These are phyloP conservation scores for Hemicentrotus pulcherrimus DNA, from an alignment of 35 echinoderm and acorn worm genomes.

Conservation along the genomic window DNA sequence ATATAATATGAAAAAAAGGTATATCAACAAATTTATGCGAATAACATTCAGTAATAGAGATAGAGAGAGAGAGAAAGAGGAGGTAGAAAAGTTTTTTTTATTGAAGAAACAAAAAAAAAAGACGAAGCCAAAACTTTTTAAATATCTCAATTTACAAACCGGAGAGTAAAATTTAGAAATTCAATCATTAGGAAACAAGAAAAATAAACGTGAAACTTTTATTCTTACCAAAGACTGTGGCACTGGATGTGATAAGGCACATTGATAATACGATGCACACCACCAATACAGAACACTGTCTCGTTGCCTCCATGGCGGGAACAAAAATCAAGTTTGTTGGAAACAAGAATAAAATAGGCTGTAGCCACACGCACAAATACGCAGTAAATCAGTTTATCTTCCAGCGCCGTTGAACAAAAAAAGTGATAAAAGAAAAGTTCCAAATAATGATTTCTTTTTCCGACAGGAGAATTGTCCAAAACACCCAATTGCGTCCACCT, in stretches of 20 bases:
- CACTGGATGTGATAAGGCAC: slow-evolving; percentile 52
- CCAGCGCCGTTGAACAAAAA: background rate
- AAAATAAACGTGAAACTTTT: background rate
- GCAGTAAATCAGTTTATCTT: background rate
- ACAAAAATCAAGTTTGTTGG: slow-evolving; percentile 15
- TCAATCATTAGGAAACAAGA: background rate
- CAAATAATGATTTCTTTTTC: background rate
- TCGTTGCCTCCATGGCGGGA: slow-evolving; percentile 32
- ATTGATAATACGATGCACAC: slow-evolving; percentile 35
- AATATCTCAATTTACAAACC: too few relatives aligned
- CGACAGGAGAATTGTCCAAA: background rate
- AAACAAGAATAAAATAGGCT: background rate
- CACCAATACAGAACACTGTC: background rate
- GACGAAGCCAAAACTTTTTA: too few relatives aligned
- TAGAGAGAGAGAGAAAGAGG: too few relatives aligned
- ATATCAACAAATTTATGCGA: too few relatives aligned
- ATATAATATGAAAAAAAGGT: too few relatives aligned
- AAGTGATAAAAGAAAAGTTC: background rate
- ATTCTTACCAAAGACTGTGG: slow-evolving; percentile 43
- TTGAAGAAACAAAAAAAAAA: too few relatives aligned
- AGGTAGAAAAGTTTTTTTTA: too few relatives aligned
- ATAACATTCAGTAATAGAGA: too few relatives aligned
- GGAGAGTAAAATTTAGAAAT: background rate
- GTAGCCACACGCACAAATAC: background rate
- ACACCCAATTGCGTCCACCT: background rate